Evolutionary conservation across 2,797 vertebrate genomes (phyloP), one percentile per base, ranked within the genome.

Genomic region (Sphenopsis melanotis): DNA sequence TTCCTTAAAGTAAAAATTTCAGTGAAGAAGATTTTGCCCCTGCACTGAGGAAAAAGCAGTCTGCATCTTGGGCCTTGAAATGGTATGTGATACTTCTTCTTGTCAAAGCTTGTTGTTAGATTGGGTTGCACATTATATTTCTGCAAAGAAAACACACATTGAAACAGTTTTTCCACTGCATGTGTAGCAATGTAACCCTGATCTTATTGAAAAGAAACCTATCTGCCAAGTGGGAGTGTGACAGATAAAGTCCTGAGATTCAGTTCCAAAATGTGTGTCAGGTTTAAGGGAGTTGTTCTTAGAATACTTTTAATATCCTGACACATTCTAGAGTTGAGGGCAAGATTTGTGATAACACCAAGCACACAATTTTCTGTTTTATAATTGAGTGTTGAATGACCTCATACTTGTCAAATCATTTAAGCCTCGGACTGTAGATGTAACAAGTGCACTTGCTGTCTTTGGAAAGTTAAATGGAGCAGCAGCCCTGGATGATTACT

Each of bases 31-130:
- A 99, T 98, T 99, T 98, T 98, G 99, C 99, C 39, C 97, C 98
- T 60, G 97, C 97, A 4, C 98, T 99, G 96, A 98, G 99, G 93
- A 99, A 99, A 96, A 99, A 98, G 88, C 99, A 99, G 18, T 99
- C 99, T 56, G 98, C 98, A 10, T 99, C 99, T 15, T 99, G 99
- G 99, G 99, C 99, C 76, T 97, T 99, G 95, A 99, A 99, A 97
- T 99, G 99, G 99, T 99, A 98, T 37, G 95, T 63, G 44, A 5
- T 74, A 7, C 8, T 85, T 52, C 26, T 91, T 53, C 26, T 89
- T 50, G n/a, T 27, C 23, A 81, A n/a, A 68, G 27, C 26, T 79
- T 61, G 4, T 22, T 29, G 5, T 60, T 41, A 26, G 12, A 37
- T 29, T 61, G 52, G 15, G 39, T 57, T 70, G 15, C 15, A 56